phyloP scores from a whole-genome alignment of 2,888 invertebrate species.

The Meteorus cinctellus region DNA sequence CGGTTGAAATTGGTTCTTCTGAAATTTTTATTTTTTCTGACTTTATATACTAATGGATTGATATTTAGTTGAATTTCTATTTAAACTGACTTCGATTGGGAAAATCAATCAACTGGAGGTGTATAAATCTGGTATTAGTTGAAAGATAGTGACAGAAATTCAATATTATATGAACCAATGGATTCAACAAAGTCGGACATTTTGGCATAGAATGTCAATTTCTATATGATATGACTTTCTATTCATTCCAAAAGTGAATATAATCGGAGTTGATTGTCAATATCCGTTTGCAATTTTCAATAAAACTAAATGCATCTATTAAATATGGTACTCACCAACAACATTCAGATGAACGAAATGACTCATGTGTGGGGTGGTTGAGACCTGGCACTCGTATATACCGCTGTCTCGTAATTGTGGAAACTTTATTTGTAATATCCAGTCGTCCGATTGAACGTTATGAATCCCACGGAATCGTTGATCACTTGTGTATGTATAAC shows the following conservation, averaged over 20 bases:
- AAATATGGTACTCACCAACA: constrained; percentile 82
- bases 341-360: constrained; percentile 93
- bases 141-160: no score
- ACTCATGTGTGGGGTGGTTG: constrained; percentile 93
- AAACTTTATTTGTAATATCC: constrained; percentile 93
- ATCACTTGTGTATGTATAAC: constrained; percentile 93
- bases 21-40: no score
- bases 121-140: no score
- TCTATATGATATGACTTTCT: constrained; percentile 21
- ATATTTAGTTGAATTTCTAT: no score
- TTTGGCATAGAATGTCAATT: background rate
- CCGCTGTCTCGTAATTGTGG: constrained; percentile 93
- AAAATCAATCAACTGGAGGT: no score
- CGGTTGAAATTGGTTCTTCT: no score
- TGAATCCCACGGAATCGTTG: constrained; percentile 93
- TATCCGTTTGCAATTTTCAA: constrained; percentile 27
- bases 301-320: background rate
- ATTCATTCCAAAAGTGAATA: constrained; percentile 41
- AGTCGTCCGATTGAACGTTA: constrained; percentile 89
- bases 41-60: no score
- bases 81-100: no score
- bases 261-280: constrained; percentile 38
- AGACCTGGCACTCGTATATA: constrained; percentile 95
- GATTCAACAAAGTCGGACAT: no score
- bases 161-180: background rate